Evolutionary conservation across 2,797 vertebrate genomes (phyloP).

Genomic region (Pempheris klunzingeri): DNA sequence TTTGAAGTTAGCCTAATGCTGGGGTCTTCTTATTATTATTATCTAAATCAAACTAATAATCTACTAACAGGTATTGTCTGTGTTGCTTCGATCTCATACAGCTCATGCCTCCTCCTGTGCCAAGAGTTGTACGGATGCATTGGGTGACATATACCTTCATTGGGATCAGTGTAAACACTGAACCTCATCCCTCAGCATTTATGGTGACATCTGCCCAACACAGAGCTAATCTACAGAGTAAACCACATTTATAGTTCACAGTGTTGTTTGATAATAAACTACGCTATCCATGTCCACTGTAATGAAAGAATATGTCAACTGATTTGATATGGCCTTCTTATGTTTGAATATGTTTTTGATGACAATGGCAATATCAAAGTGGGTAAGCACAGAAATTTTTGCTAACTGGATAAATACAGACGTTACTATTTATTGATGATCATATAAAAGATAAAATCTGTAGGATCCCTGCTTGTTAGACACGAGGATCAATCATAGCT

Average conservation of each 20-base stretch:
- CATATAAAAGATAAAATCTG: background rate
- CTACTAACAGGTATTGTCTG: background rate
- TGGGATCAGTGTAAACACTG: conserved; percentile 3
- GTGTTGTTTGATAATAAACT: background rate
- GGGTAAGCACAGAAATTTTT: background rate
- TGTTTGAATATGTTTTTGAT: background rate
- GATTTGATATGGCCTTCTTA: background rate
- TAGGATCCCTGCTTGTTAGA: conserved; percentile 21
- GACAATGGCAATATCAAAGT: background rate
- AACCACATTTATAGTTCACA: background rate
- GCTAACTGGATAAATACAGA: background rate
- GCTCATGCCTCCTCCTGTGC: background rate
- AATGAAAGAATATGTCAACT: background rate
- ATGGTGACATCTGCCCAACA: background rate
- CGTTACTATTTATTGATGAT: background rate
- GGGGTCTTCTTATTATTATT: background rate
- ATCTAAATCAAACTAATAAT: background rate
- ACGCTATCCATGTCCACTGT: background rate
- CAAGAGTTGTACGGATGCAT: background rate
- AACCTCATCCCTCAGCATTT: background rate
- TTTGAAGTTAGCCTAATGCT: background rate
- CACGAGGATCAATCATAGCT: background rate
- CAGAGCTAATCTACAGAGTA: conserved; percentile 2
- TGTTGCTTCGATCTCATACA: background rate
- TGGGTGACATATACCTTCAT: background rate